phyloP scores from a whole-genome alignment of 2,113 vertebrate species.

The Morphnarchus princeps region DNA sequence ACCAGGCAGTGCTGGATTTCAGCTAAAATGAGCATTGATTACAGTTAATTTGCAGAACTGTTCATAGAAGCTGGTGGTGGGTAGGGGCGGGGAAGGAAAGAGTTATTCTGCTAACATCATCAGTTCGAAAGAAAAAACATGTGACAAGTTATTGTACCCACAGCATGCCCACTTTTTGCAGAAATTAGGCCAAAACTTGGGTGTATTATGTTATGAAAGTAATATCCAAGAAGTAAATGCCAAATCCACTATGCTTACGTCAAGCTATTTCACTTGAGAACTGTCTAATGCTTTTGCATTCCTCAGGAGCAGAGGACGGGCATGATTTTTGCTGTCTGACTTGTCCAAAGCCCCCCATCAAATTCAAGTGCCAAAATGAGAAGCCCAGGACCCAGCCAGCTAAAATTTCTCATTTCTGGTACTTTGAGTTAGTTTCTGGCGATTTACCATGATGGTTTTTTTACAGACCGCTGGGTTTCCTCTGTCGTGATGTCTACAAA shows the following conservation, averaged over 20 bases:
- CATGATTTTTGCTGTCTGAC: neutral
- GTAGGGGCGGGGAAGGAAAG: neutral
- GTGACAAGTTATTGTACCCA: slow-evolving; percentile 8
- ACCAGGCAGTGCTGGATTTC: slow-evolving; percentile 98
- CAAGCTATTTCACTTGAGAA: slow-evolving; percentile 43
- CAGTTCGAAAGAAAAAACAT: neutral
- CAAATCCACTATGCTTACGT: slow-evolving; percentile 34
- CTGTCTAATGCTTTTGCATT: slow-evolving; percentile 17
- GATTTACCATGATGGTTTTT: neutral
- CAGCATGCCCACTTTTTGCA: neutral
- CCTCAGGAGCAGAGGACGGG: neutral
- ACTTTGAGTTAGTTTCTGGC: neutral
- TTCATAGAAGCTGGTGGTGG: neutral
- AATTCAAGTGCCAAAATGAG: neutral
- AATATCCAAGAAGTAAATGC: slow-evolving; percentile 27
- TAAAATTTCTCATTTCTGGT: neutral
- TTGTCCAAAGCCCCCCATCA: neutral
- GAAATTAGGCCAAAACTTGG: slow-evolving; percentile 34
- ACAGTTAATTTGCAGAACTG: slow-evolving; percentile 26
- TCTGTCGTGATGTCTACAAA: neutral
- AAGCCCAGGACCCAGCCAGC: neutral
- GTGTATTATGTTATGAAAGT: slow-evolving; percentile 35
- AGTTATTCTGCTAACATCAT: slow-evolving; percentile 33
- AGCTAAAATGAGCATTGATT: slow-evolving; percentile 76
- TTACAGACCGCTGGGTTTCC: neutral